Base-by-base conservation (phyloP, 2,797 vertebrate species). In the Natrix natrix region DNA sequence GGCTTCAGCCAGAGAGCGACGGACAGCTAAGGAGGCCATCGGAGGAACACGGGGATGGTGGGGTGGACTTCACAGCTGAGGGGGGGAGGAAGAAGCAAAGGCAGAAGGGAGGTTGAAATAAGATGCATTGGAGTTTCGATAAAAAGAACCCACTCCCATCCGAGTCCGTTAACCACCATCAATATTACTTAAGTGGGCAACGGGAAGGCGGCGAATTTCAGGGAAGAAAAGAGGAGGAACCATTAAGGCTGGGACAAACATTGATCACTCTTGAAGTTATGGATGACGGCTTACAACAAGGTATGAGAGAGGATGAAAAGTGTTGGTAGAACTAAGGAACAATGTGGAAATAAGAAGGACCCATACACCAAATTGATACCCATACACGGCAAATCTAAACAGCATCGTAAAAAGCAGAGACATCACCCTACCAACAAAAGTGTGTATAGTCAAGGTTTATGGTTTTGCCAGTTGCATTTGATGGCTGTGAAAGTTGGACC, bases 1-100 rank as follows among this genome's bases (percentile, higher is more conserved):
- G 94, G 93, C 95, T 95, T 96, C 93, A 95, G 94, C 96, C 94
- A 92, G 96, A 96, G 97, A 97, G 97, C 96, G 98, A 97, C 95
- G 96, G 97, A 98, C 98, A 98, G 97, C 94, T 96, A 95, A 95
- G 83, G 98, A 98, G 98, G 98, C 97, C 98, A 98, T 98, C 96
- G 95, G 96, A 97, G 96, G 98, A 97, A 97, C 94, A 93, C 8
- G 88, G 94, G 93, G 95, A 91, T 52, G 32, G 86, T 92, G 91
- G 93, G 92, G 93, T 90, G 28, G 93, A 94, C 96, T 96, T 93
- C 92, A 52, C 91, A 94, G 93, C 94, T 95, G 96, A 96, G 94
- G 95, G 95, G 94, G 95, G 93, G 95, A 74, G 96, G 90, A 16
- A 96, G 94, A 78, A 94, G 96, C 96, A 94, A 87, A 96, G 97